phyloP scores from a whole-genome alignment of 2,888 invertebrate species.

The Andrena dorsata region DNA sequence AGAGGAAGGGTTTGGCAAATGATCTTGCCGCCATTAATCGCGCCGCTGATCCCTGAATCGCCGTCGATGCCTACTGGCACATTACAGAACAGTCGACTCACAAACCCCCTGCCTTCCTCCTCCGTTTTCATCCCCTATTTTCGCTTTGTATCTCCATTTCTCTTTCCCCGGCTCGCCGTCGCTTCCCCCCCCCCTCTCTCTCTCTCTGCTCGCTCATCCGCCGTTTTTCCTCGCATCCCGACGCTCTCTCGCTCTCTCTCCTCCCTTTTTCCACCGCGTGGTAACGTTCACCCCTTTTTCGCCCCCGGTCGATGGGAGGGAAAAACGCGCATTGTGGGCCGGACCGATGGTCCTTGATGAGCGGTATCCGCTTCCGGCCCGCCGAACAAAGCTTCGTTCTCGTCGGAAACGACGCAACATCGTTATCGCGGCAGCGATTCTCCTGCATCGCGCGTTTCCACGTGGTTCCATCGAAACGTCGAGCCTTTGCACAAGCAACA shows the following conservation, averaged over 20 bases:
- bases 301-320: constrained; percentile 46
- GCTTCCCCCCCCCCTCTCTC: not conserved
- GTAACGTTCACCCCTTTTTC: constrained; percentile 46
- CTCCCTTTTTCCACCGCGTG: constrained; percentile 34
- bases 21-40: constrained; percentile 73
- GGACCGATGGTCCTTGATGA: constrained; percentile 82
- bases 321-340: constrained; percentile 70
- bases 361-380: constrained; percentile 83
- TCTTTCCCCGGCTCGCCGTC: not conserved
- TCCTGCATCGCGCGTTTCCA: constrained; percentile 30
- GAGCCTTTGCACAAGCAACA: not conserved
- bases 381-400: constrained; percentile 82
- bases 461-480: constrained; percentile 4
- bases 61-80: constrained; percentile 62
- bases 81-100: constrained; percentile 48
- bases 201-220: not conserved
- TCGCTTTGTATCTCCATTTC: constrained; percentile 6
- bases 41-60: constrained; percentile 64
- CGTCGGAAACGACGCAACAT: constrained; percentile 81
- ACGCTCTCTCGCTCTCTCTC: constrained; percentile 16
- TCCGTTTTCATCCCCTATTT: constrained; percentile 8
- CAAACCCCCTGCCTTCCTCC: not conserved
- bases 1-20: constrained; percentile 56
- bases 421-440: constrained; percentile 79
- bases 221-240: not conserved